Evolutionary conservation across 2,888 invertebrate genomes (phyloP), one percentile per base, ranked within the genome.

Genomic region (Lottia scabra): DNA sequence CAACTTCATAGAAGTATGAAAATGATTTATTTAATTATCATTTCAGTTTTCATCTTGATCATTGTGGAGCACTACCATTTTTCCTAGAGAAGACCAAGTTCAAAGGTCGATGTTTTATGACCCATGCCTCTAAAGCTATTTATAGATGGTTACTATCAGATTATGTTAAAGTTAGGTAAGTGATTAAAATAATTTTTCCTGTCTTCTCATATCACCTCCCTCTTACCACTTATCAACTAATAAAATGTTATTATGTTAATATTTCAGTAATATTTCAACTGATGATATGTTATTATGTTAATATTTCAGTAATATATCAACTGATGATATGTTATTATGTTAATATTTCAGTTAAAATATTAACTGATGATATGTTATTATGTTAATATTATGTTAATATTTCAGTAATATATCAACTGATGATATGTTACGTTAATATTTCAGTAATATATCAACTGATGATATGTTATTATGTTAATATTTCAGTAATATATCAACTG

Each of bases 121-220:
- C 99, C 0, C 99, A 99, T 88, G 99, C 99, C 0, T 98, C 99
- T 0, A 99, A 99, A 92, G 99, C 99, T 38, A 99, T 99, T 85
- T 99, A 99, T 89, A 92, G 98, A 79, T 99, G 99, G 98, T 92
- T 99, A 45, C 92, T 99, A 1, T 98, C 99, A 0, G 99, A 99
- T 93, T 99, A 97, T 87, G 98, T 99, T 75, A 99, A 99, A 94
- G 98, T 99, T 76, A 96, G 94, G 93, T 93, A 84, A 88, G 82
- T 70, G 5, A 38, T 1, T 10, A 38, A 30, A n/a, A n/a, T n/a
- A n/a, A n/a, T n/a, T n/a, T n/a, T n/a, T n/a, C n/a, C n/a, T n/a
- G n/a, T n/a, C n/a, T n/a, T n/a, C n/a, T n/a, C n/a, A n/a, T n/a
- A n/a, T n/a, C n/a, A n/a, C n/a, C n/a, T n/a, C n/a, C n/a, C n/a